Conservation (phyloP, 2,113 vertebrate species). For the Gambusia holbrooki region DNA sequence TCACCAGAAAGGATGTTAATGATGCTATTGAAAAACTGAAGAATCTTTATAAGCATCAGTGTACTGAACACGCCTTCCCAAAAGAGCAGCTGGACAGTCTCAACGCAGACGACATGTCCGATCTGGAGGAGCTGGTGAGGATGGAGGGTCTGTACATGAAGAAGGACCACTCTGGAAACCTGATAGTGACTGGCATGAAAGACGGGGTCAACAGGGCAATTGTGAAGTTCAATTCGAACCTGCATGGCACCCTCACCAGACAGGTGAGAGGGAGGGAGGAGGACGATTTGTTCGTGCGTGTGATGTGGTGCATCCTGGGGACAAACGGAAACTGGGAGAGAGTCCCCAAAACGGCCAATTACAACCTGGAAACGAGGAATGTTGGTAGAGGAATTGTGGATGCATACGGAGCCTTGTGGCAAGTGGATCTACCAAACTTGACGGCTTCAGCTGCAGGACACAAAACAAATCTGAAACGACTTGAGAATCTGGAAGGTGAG, state of each 20-base stretch:
- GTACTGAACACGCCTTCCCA: slow-evolving; percentile 24
- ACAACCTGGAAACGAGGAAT: slow-evolving; percentile 46
- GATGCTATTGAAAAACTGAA: slow-evolving; percentile 46
- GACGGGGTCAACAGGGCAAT: slow-evolving; percentile 48
- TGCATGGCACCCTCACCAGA: accelerated
- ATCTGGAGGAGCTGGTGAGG: slow-evolving; percentile 24
- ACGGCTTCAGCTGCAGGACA: slow-evolving; percentile 1
- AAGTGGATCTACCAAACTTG: slow-evolving; percentile 24
- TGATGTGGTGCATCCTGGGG: slow-evolving; percentile 69
- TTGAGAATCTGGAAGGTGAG: slow-evolving; percentile 61
- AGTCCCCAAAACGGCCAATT: slow-evolving; percentile 60
- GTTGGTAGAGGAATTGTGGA: slow-evolving; percentile 49
- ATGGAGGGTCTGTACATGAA: slow-evolving; percentile 42
- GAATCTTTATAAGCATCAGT: slow-evolving; percentile 47
- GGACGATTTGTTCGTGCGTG: slow-evolving; percentile 33
- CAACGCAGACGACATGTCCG: neutral
- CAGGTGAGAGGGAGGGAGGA: slow-evolving; percentile 46
- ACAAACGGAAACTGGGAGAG: slow-evolving; percentile 56
- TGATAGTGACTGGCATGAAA: slow-evolving; percentile 54
- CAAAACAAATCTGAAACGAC: slow-evolving; percentile 47
- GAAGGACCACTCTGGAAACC: accelerated
- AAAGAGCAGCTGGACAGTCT: slow-evolving; percentile 31
- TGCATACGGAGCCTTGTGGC: slow-evolving; percentile 38
- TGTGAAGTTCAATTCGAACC: neutral
- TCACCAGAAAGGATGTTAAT: slow-evolving; percentile 11